A percentile compares a stretch with the other conserved stretches of the same genome.
phyloP scores from a whole-genome alignment of 2,113 vertebrate genomes.

The Isurus oxyrinchus region DNA sequence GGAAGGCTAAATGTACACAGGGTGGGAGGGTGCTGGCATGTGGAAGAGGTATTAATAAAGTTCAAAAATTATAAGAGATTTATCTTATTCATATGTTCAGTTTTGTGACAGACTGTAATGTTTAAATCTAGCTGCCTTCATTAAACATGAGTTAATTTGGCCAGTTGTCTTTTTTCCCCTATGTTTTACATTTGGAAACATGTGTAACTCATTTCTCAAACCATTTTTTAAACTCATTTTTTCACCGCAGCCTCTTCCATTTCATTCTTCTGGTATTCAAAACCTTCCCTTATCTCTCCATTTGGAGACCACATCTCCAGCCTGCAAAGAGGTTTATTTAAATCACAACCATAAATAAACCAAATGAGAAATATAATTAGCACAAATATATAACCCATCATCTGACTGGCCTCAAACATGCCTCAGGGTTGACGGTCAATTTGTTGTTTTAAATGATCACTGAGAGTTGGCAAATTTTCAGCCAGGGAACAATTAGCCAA shows the following conservation, averaged over 20 bases:
- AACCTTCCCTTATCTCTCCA: neutral
- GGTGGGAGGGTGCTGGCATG: neutral
- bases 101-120: neutral
- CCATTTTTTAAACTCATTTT: neutral
- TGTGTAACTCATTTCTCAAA: neutral
- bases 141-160: neutral
- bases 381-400: neutral
- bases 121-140: neutral
- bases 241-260: neutral
- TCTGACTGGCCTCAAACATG: neutral
- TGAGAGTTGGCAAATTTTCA: neutral
- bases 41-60: neutral
- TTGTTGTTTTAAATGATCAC: neutral
- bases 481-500: neutral
- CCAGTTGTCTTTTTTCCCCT: neutral
- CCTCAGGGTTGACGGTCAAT: neutral
- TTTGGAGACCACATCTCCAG: neutral
- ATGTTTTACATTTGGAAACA: neutral
- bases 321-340: neutral
- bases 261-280: neutral
- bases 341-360: conserved; percentile 2
- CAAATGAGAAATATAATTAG: conserved; percentile 13
- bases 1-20: neutral
- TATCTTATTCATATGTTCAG: neutral
- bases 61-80: neutral